Conservation (phyloP, 2,113 vertebrate genomes). For the Ariopsis seemanni region DNA sequence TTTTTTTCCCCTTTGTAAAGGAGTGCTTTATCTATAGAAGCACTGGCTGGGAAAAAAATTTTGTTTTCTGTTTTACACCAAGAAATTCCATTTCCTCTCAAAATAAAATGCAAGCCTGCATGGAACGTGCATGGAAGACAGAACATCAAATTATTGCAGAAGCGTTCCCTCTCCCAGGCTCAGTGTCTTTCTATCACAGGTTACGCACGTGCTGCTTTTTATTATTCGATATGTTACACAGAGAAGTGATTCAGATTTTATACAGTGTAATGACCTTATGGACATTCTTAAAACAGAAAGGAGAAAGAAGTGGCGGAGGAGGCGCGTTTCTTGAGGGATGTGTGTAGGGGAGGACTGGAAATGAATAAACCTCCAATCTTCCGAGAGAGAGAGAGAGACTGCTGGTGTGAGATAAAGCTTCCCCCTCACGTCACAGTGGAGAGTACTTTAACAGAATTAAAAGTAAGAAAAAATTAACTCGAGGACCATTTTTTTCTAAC, state of each 20-base stretch:
- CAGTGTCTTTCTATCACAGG: background rate
- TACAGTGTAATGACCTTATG: slow-evolving; percentile 24
- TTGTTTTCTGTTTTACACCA: slow-evolving; percentile 27
- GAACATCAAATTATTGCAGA: background rate
- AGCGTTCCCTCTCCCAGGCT: background rate
- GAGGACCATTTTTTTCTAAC: background rate
- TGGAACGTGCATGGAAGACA: background rate
- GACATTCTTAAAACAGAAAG: slow-evolving; percentile 31
- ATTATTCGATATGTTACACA: background rate
- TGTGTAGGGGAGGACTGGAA: background rate
- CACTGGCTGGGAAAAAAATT: slow-evolving; percentile 35
- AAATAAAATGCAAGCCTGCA: slow-evolving; percentile 9
- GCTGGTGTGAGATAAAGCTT: background rate
- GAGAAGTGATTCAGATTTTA: background rate
- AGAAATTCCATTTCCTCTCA: slow-evolving; percentile 35
- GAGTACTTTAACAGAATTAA: background rate
- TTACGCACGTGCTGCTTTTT: background rate
- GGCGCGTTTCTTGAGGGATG: slow-evolving; percentile 21
- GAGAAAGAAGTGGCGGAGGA: background rate
- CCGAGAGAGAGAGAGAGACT: background rate
- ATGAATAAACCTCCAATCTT: slow-evolving; percentile 12
- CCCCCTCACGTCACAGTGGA: background rate
- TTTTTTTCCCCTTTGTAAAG: background rate
- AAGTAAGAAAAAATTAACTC: background rate
- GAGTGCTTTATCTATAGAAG: slow-evolving; percentile 40